phyloP scores from a whole-genome alignment of 1,140 invertebrate species.

The Mesaphorura yosii region DNA sequence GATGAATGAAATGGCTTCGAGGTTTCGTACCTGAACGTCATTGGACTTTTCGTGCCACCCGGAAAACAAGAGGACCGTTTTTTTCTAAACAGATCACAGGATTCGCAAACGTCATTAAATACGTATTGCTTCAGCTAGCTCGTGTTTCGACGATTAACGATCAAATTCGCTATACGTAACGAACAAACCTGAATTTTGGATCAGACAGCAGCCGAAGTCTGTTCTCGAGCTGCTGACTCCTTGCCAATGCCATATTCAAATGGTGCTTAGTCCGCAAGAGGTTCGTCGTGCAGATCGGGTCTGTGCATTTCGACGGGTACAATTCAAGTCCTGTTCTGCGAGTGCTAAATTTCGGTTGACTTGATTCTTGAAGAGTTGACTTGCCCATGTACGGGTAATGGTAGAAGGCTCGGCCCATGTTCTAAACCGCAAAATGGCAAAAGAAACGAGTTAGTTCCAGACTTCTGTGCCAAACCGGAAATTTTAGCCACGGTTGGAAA shows the following conservation, averaged over 20 bases:
- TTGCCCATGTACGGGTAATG: slow-evolving; percentile 17
- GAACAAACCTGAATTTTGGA: slow-evolving; percentile 12
- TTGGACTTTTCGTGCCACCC: slow-evolving; percentile 12
- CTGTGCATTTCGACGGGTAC: slow-evolving; percentile 14
- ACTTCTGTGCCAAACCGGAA: too few relatives aligned
- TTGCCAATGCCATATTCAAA: slow-evolving; percentile 18
- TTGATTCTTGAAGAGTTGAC: slow-evolving; percentile 13
- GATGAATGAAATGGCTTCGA: too few relatives aligned
- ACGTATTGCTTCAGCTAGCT: too few relatives aligned
- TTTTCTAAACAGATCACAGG: slow-evolving; percentile 3
- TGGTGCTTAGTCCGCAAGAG: slow-evolving; percentile 26
- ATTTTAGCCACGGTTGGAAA: too few relatives aligned
- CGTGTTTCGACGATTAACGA: too few relatives aligned
- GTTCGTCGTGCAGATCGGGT: slow-evolving; percentile 21
- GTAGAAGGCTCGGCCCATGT: slow-evolving; percentile 23
- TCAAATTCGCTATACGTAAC: too few relatives aligned
- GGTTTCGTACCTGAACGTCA: slow-evolving; percentile 23
- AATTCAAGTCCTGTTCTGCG: too few relatives aligned
- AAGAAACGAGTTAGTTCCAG: background rate
- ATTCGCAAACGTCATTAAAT: background rate
- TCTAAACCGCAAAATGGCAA: slow-evolving; percentile 8
- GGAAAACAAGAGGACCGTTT: slow-evolving; percentile 20
- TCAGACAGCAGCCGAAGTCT: slow-evolving; percentile 20
- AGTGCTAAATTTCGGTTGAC: background rate
- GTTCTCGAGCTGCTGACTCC: slow-evolving; percentile 24